Conservation (phyloP, 2,113 vertebrate species). For the Danio rerio region DNA sequence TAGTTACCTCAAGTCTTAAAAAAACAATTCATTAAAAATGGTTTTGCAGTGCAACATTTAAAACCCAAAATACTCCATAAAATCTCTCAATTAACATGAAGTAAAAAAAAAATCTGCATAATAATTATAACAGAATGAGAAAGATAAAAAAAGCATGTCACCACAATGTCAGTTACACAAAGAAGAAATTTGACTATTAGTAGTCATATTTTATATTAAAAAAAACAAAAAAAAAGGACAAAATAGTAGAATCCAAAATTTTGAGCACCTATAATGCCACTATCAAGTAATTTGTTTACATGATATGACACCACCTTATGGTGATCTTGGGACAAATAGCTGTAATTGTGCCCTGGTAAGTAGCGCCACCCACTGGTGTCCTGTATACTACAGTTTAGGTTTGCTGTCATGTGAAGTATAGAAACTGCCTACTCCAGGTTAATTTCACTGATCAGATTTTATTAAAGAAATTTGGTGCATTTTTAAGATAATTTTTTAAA, state of each 20-base stretch:
- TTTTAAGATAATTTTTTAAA: no score
- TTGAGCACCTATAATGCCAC: neutral
- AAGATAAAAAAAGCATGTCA: conserved; percentile 1
- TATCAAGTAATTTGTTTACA: conserved; percentile 23
- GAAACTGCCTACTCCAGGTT: neutral
- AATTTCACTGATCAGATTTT: neutral
- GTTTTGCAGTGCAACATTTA: neutral
- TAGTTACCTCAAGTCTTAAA: no score
- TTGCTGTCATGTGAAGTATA: neutral
- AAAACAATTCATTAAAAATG: neutral
- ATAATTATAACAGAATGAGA: neutral
- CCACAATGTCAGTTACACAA: neutral
- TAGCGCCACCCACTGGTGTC: conserved; percentile 43
- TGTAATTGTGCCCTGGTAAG: conserved; percentile 14
- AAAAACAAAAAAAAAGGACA: neutral
- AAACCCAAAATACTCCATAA: neutral
- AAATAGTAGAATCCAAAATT: neutral
- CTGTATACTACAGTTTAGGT: neutral
- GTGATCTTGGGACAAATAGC: conserved; percentile 5
- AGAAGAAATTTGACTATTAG: neutral
- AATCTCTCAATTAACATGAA: neutral
- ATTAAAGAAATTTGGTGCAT: neutral
- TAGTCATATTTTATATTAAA: conserved; percentile 1
- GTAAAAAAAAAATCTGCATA: conserved; percentile 8
- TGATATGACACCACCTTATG: conserved; percentile 78